phyloP scores from a whole-genome alignment of 1,140 invertebrate genomes.

The Achroia grisella region DNA sequence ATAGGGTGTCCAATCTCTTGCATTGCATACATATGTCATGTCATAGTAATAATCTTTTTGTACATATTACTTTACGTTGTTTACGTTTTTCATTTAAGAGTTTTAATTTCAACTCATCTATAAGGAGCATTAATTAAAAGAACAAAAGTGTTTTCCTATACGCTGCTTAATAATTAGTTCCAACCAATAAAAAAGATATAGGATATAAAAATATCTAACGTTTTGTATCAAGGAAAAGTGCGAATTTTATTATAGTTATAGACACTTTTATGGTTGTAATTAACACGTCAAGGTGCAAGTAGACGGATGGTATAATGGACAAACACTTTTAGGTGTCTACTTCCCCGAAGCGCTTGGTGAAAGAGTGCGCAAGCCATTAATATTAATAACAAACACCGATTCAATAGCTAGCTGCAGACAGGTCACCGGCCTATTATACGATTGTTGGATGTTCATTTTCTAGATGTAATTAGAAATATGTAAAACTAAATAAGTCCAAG shows the following conservation, averaged over 20 bases:
- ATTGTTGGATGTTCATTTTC: conserved; percentile 56
- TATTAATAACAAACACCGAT: conserved; percentile 61
- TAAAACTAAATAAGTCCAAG: conserved; percentile 25
- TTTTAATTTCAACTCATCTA: too few relatives aligned
- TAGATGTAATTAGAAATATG: conserved; percentile 42
- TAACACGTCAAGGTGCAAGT: conserved; percentile 24
- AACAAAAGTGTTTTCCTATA: too few relatives aligned
- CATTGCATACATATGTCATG: too few relatives aligned
- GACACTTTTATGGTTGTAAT: conserved; percentile 10
- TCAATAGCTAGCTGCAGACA: conserved; percentile 42
- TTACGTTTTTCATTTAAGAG: too few relatives aligned
- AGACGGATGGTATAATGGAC: conserved; percentile 32
- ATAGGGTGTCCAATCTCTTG: too few relatives aligned
- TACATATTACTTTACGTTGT: too few relatives aligned
- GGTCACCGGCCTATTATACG: conserved; percentile 61
- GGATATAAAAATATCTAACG: too few relatives aligned
- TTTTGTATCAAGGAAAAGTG: neutral
- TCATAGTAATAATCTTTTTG: too few relatives aligned
- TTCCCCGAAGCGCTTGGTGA: conserved; percentile 48
- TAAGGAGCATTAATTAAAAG: too few relatives aligned
- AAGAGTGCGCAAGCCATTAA: conserved; percentile 49
- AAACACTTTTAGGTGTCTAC: conserved; percentile 35
- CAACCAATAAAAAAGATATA: too few relatives aligned
- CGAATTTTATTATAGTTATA: conserved; percentile 15
- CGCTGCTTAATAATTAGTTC: too few relatives aligned